phyloP scores from a whole-genome alignment of 2,888 invertebrate species.

The Timema cristinae region DNA sequence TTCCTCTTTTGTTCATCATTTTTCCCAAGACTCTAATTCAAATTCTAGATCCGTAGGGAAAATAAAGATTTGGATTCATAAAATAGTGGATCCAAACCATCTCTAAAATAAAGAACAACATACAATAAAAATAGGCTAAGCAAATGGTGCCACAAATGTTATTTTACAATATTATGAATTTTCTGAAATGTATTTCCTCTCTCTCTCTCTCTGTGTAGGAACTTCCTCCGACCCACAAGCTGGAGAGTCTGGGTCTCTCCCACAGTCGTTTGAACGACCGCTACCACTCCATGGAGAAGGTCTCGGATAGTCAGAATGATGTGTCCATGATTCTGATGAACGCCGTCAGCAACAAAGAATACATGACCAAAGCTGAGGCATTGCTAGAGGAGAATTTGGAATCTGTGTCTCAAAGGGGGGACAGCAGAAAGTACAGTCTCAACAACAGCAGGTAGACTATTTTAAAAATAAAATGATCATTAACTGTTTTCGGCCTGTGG shows the following conservation, averaged over 20 bases:
- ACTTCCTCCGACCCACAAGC: slow-evolving; percentile 52
- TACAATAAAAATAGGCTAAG: too few species aligned
- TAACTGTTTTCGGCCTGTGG: too few species aligned
- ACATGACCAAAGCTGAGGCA: slow-evolving; percentile 45
- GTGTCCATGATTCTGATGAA: slow-evolving; percentile 17
- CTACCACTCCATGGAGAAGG: slow-evolving; percentile 75
- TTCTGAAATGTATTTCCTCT: background rate
- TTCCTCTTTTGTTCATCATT: too few species aligned
- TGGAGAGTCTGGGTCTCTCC: slow-evolving; percentile 74
- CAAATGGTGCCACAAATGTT: too few species aligned
- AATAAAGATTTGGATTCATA: too few species aligned
- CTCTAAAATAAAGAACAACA: too few species aligned
- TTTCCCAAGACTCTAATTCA: too few species aligned
- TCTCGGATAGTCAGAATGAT: slow-evolving; percentile 35
- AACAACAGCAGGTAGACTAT: slow-evolving; percentile 40
- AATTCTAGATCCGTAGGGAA: too few species aligned
- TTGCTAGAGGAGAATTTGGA: slow-evolving; percentile 44
- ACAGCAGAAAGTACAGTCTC: slow-evolving; percentile 43
- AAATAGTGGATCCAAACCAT: too few species aligned
- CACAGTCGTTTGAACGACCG: slow-evolving; percentile 80
- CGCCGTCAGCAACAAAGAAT: slow-evolving; percentile 44
- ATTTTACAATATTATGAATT: background rate
- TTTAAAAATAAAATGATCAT: too few species aligned
- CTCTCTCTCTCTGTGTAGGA: slow-evolving; percentile 23
- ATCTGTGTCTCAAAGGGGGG: slow-evolving; percentile 41